phyloP scores from a whole-genome alignment of 2,888 invertebrate genomes.

The Pocota personata region DNA sequence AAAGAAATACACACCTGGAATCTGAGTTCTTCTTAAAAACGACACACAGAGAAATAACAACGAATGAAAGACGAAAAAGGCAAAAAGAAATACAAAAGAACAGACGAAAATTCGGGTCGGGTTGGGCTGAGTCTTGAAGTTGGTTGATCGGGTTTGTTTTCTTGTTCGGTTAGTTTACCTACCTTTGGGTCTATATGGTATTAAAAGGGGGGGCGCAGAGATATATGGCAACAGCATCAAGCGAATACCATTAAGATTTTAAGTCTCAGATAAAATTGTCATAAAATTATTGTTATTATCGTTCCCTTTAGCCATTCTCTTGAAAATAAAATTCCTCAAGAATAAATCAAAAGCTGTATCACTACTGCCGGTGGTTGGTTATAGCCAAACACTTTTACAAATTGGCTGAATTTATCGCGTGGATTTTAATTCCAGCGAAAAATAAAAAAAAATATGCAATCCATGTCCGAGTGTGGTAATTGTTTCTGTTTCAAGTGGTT shows the following conservation, averaged over 20 bases:
- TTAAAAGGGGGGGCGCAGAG: conserved; percentile 11
- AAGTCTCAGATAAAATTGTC: conserved; percentile 67
- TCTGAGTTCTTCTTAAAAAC: conserved; percentile 48
- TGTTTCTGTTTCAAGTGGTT: neutral
- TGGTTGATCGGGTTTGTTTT: conserved; percentile 52
- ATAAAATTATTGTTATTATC: conserved; percentile 73
- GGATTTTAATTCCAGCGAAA: neutral
- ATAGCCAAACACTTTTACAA: conserved; percentile 37
- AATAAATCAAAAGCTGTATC: conserved; percentile 51
- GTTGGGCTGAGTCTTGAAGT: conserved; percentile 21
- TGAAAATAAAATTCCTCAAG: conserved; percentile 28
- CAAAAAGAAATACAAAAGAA: conserved; percentile 25
- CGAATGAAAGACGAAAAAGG: conserved; percentile 13
- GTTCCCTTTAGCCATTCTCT: conserved; percentile 47
- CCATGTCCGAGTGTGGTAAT: conserved; percentile 2
- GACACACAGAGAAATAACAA: conserved; percentile 17
- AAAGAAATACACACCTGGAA: conserved; percentile 61
- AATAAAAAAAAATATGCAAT: neutral
- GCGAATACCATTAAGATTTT: conserved; percentile 70
- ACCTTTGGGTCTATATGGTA: conserved; percentile 42
- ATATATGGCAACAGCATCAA: conserved; percentile 66
- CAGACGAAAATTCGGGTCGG: conserved; percentile 55
- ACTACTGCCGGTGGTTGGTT: neutral
- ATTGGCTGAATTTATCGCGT: conserved; percentile 21
- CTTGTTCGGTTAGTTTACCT: conserved; percentile 46